Evolutionary conservation across 2,888 invertebrate species (phyloP), one percentile per base, ranked within the genome.

Genomic region (Dioctria linearis): DNA sequence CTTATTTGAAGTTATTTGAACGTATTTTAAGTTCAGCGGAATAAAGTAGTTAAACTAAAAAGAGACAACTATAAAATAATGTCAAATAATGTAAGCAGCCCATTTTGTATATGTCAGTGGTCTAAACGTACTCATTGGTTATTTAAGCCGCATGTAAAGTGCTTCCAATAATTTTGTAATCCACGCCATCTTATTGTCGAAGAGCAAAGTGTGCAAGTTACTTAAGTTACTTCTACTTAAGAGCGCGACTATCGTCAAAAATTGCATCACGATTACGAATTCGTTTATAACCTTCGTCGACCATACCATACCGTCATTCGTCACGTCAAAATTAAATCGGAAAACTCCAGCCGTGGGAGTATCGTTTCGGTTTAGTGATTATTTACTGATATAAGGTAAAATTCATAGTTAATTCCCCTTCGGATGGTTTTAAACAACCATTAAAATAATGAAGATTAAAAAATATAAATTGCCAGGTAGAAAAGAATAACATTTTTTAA

Each of bases 371-470:
- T 69, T 69, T 69, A 51, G 39, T 13, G 69, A 51, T 37, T 51
- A 69, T 37, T 39, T 5, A 39, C 69, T 37, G 39, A 71, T n/a
- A 37, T 63, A 80, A 80, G 80, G 80, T 80, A 80, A 80, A 79
- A 80, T 49, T 80, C 63, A 46, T 61, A 54, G 63, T 80, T 73
- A 54, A 61, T 63, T 69, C 43, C 59, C 57, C 54, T 54, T 67
- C 46, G 61, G 59, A 69, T 61, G 8, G 69, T 61, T 69, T 54
- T 8, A 13, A 37, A 46, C 13, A 51, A n/a, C 63, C 25, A 59
- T 61, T 40, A 54, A 80, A 65, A 46, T 65, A 37, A 81, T 81
- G 81, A 81, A 81, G 79, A 81, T 79, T 54, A 81, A 73, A 67
- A 81, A 79, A 59, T 6, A 9, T 8, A 67, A 78, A 66, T 54